Percentiles rank a stretch among this genome's conserved stretches.
Conservation (phyloP, 2,113 vertebrate genomes). For the Sciurus niger region DNA sequence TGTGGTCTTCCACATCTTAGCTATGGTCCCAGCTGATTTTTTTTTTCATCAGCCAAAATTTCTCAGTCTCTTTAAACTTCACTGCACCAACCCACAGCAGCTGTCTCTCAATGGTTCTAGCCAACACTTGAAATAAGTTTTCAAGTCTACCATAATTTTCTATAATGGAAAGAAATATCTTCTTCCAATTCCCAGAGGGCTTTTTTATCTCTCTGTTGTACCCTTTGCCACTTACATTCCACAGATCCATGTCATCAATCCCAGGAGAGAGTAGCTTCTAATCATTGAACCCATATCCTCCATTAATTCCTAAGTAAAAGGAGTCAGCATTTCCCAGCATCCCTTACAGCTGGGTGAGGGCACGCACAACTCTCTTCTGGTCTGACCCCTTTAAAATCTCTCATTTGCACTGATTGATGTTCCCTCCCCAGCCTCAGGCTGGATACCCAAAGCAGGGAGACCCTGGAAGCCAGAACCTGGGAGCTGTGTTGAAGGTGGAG, state of each 20-base stretch:
- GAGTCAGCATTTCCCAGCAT: neutral
- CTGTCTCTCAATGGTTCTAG: no score
- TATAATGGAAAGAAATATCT: neutral
- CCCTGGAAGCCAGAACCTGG: neutral
- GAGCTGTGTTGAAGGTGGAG: neutral
- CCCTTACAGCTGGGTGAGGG: neutral
- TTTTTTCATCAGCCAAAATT: neutral
- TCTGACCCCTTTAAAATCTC: neutral
- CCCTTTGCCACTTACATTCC: neutral
- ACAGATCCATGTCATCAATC: no score
- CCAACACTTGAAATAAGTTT: neutral
- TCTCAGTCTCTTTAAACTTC: neutral
- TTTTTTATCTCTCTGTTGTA: neutral
- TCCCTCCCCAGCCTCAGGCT: neutral
- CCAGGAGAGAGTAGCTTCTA: neutral
- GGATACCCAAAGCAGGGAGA: neutral
- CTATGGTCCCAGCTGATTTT: neutral
- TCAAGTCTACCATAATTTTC: neutral
- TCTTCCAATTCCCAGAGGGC: neutral
- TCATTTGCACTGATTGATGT: no score
- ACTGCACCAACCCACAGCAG: neutral
- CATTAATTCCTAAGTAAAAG: accelerated
- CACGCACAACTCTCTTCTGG: accelerated
- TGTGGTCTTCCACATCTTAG: accelerated
- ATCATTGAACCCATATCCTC: neutral